Evolutionary conservation across 1,140 invertebrate species (phyloP).

Genomic region (Galendromus occidentalis): DNA sequence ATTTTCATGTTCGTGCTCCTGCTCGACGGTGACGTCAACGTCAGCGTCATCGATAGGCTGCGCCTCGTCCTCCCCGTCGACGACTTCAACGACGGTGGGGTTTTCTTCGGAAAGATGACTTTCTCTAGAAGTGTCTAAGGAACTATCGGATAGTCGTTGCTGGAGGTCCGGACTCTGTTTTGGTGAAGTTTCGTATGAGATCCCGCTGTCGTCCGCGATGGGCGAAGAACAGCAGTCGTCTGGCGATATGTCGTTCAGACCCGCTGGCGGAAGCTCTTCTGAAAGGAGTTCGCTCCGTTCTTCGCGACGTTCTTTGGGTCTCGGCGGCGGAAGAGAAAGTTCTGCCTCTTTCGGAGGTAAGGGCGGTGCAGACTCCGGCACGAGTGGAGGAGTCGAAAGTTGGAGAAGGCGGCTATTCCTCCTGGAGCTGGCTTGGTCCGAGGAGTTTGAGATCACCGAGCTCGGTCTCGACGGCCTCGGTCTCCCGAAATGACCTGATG

Average conservation of each 20-base stretch:
- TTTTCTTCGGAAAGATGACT: constrained; percentile 1
- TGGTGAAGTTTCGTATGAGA: not conserved
- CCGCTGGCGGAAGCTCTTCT: not conserved
- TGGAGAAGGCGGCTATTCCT: constrained; percentile 3
- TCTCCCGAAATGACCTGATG: constrained; percentile 1
- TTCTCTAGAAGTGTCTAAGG: not conserved
- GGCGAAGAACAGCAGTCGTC: not conserved
- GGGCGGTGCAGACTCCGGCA: not conserved
- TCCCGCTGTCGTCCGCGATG: not conserved
- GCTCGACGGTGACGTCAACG: not conserved
- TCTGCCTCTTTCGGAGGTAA: not conserved
- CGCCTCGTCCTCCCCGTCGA: not conserved
- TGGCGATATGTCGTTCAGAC: not conserved
- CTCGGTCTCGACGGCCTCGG: not conserved
- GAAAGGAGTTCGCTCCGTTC: not conserved
- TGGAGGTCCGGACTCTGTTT: constrained; percentile 6
- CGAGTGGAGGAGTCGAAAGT: not conserved
- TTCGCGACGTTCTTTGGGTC: not conserved
- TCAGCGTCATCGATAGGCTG: not conserved
- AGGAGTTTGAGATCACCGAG: not conserved
- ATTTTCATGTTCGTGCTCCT: not conserved
- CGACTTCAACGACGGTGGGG: not conserved
- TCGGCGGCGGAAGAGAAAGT: not conserved
- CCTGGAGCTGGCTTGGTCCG: not conserved
- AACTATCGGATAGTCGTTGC: constrained; percentile 7